Evolutionary conservation across 2,797 vertebrate genomes (phyloP).

Genomic region (Acanthiza pusilla): DNA sequence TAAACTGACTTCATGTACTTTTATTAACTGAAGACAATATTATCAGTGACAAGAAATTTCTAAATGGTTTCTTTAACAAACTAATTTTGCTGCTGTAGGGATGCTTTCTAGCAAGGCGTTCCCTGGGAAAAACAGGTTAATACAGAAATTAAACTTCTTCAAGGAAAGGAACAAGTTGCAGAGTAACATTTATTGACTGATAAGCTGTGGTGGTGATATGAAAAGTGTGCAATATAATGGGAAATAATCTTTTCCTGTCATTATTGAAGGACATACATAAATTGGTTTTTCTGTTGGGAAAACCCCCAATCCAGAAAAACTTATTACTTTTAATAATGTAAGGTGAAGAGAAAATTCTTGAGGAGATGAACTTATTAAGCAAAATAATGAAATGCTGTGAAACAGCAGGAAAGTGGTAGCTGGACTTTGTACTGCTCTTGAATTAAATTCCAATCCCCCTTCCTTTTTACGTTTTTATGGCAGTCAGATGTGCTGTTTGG

Average conservation of each 20-base stretch:
- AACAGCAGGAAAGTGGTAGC: slow-evolving; percentile 75
- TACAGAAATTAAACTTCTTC: slow-evolving; percentile 79
- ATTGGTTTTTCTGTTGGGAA: slow-evolving; percentile 83
- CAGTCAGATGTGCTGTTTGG: slow-evolving; percentile 64
- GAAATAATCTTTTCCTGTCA: slow-evolving; percentile 81
- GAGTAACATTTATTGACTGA: slow-evolving; percentile 80
- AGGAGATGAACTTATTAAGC: slow-evolving; percentile 83
- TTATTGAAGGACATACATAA: slow-evolving; percentile 82
- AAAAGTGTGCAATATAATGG: slow-evolving; percentile 79
- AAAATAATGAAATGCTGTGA: slow-evolving; percentile 81
- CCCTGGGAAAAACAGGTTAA: slow-evolving; percentile 77
- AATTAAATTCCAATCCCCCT: slow-evolving; percentile 70
- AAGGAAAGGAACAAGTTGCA: slow-evolving; percentile 73
- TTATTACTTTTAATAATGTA: slow-evolving; percentile 83
- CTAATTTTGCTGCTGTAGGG: slow-evolving; percentile 69
- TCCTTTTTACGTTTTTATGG: slow-evolving; percentile 57
- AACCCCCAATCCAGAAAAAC: slow-evolving; percentile 81
- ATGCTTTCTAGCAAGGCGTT: slow-evolving; percentile 67
- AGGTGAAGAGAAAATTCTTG: slow-evolving; percentile 80
- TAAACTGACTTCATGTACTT: slow-evolving; percentile 69
- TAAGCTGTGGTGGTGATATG: slow-evolving; percentile 76
- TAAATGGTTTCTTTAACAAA: slow-evolving; percentile 75
- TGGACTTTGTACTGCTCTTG: slow-evolving; percentile 74
- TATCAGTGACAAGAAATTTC: slow-evolving; percentile 71
- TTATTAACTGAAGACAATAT: slow-evolving; percentile 75